Percentiles rank a stretch among this genome's conserved stretches.
These are phyloP conservation scores for Perca fluviatilis DNA, from an alignment of 2,113 vertebrate genomes.

Conservation along the genomic window DNA sequence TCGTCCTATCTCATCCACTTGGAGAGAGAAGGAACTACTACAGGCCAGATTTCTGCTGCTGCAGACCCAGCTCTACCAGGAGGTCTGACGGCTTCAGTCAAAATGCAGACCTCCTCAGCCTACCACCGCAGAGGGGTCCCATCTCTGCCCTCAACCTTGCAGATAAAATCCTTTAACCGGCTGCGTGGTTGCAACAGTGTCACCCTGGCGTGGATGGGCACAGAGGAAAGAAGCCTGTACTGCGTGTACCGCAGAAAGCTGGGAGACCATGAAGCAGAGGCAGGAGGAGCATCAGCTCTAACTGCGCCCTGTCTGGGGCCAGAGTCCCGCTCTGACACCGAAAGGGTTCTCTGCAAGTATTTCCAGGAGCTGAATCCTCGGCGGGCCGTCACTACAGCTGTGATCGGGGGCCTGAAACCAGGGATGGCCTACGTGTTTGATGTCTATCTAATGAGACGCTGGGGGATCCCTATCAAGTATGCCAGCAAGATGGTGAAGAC, in stretches of 20 bases:
- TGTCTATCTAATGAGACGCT: conserved; percentile 91
- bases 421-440: conserved; percentile 90
- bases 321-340: conserved; percentile 86
- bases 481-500: conserved; percentile 91
- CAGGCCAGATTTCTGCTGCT: conserved; percentile 19
- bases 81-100: conserved; percentile 83
- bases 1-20: conserved; percentile 87
- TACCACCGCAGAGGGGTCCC: conserved; percentile 88
- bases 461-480: conserved; percentile 90
- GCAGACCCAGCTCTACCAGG: conserved; percentile 45
- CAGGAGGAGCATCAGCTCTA: conserved; percentile 54
- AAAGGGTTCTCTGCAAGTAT: conserved; percentile 92
- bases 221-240: conserved; percentile 90
- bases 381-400: conserved; percentile 90
- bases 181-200: conserved; percentile 90
- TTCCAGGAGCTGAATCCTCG: conserved; percentile 90
- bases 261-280: conserved; percentile 52
- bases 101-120: conserved; percentile 87
- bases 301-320: conserved; percentile 87
- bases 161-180: conserved; percentile 92
- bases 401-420: conserved; percentile 87
- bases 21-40: conserved; percentile 75
- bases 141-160: conserved; percentile 89
- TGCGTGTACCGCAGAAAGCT: conserved; percentile 88
- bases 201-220: conserved; percentile 93